These are phyloP conservation scores for Drepanosiphum platanoidis DNA, from an alignment of 2,888 invertebrate genomes.

Conservation along the genomic window DNA sequence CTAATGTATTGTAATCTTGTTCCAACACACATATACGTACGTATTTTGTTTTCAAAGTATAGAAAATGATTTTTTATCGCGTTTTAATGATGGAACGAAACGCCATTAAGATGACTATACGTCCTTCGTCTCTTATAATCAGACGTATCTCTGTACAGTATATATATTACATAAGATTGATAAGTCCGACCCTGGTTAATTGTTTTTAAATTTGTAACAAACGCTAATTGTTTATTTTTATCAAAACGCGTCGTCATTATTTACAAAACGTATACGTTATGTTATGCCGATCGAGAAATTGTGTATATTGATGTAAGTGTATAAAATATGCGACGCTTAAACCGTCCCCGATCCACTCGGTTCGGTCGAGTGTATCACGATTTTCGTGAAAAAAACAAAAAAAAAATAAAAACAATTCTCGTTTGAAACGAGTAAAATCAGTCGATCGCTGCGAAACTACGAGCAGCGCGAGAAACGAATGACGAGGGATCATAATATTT, in stretches of 20 bases:
- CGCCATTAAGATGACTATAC: not conserved
- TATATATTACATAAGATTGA: not conserved
- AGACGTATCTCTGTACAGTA: not conserved
- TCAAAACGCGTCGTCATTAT: no score
- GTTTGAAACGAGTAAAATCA: not conserved
- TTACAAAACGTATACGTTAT: no score
- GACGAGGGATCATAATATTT: not conserved
- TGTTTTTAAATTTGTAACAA: constrained; percentile 20
- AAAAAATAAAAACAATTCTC: no score
- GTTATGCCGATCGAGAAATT: no score
- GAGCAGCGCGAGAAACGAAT: not conserved
- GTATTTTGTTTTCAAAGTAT: not conserved
- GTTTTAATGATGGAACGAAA: not conserved
- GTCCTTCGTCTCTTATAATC: not conserved
- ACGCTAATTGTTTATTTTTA: no score
- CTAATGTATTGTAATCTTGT: not conserved
- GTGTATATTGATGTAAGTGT: no score
- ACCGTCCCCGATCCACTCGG: no score
- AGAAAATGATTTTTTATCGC: not conserved
- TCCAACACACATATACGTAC: no score
- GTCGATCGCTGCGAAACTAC: not conserved
- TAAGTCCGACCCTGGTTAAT: not conserved
- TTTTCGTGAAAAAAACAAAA: no score
- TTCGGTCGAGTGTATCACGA: no score
- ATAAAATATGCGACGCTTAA: no score